phyloP scores from a whole-genome alignment of 2,888 invertebrate species.

The Stenotaenia linearis region DNA sequence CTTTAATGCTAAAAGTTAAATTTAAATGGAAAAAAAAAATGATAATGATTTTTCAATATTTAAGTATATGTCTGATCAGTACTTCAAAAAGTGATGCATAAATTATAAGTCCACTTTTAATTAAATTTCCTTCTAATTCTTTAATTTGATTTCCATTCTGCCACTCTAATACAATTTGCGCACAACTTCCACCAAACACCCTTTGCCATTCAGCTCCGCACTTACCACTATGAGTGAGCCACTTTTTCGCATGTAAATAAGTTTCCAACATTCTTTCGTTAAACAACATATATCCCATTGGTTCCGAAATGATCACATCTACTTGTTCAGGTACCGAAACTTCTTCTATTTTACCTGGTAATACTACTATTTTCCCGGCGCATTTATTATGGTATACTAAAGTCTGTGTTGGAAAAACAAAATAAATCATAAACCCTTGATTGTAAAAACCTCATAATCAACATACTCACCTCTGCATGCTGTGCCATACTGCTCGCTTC shows the following conservation, averaged over 20 bases:
- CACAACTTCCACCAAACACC: no score
- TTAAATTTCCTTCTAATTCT: no score
- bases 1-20: no score
- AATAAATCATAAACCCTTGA: neutral
- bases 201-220: no score
- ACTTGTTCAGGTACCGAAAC: conserved; percentile 91
- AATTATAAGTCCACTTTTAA: no score
- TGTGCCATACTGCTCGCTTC: conserved; percentile 99
- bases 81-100: no score
- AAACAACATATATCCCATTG: conserved; percentile 99
- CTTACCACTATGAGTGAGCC: conserved; percentile 73
- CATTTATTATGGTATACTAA: conserved; percentile 85
- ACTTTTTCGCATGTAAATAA: conserved; percentile 96
- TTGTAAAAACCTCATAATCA: no score
- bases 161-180: no score
- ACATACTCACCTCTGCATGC: conserved; percentile 68
- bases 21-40: no score
- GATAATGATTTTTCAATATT: no score
- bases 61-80: no score
- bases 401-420: conserved; percentile 51
- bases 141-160: no score
- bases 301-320: conserved; percentile 96
- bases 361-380: conserved; percentile 78
- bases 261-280: conserved; percentile 99
- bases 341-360: conserved; percentile 98